Percentiles rank a stretch among this genome's conserved stretches.
These are phyloP conservation scores for Phengaris arion DNA, from an alignment of 2,888 invertebrate species.

Conservation along the genomic window DNA sequence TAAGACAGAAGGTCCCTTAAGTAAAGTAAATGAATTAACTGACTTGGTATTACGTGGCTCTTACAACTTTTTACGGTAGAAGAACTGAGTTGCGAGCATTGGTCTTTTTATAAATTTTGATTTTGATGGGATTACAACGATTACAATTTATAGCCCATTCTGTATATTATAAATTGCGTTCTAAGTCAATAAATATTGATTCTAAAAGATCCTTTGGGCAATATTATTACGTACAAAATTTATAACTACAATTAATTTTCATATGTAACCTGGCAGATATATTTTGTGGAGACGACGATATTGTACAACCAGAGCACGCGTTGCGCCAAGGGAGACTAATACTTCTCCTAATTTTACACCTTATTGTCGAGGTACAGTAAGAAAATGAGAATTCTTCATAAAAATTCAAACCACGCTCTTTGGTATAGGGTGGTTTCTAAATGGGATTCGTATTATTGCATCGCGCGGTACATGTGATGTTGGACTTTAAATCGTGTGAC, in stretches of 20 bases:
- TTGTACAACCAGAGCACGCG: constrained; percentile 65
- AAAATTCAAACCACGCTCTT: constrained; percentile 54
- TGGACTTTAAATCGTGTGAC: constrained; percentile 28
- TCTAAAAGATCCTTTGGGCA: neutral
- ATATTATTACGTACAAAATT: constrained; percentile 15
- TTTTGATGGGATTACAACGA: no score
- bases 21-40: no score
- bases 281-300: constrained; percentile 45
- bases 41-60: no score
- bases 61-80: no score
- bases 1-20: no score
- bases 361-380: constrained; percentile 67
- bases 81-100: no score
- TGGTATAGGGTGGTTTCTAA: constrained; percentile 37
- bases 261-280: constrained; percentile 4
- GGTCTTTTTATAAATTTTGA: no score
- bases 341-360: constrained; percentile 77
- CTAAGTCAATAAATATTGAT: constrained; percentile 5
- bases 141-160: no score
- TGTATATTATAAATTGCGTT: neutral
- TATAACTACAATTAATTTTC: constrained; percentile 2
- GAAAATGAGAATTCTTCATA: constrained; percentile 68
- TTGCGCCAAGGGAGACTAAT: constrained; percentile 67
- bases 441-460: constrained; percentile 37
- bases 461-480: constrained; percentile 32